These are phyloP conservation scores for Ceratina japonica DNA, from an alignment of 1,140 invertebrate genomes.

Conservation along the genomic window DNA sequence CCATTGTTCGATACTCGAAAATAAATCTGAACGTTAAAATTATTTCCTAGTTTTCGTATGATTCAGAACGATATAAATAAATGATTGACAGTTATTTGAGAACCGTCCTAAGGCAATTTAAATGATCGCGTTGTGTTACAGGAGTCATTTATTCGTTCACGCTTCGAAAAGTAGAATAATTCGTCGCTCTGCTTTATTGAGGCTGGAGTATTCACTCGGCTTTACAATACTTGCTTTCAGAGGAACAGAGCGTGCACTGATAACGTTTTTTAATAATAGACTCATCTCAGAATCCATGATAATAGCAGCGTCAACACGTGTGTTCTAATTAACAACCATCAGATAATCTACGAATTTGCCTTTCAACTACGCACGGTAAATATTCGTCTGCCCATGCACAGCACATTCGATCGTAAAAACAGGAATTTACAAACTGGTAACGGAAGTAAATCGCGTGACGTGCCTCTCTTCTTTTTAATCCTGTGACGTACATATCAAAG, in stretches of 20 bases:
- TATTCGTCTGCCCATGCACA: not conserved
- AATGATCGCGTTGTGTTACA: too few species aligned
- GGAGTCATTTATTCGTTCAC: too few species aligned
- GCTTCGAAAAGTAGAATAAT: too few species aligned
- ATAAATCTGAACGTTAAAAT: not conserved
- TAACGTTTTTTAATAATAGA: not conserved
- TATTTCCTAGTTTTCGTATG: not conserved
- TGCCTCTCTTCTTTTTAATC: not conserved
- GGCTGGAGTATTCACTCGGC: not conserved
- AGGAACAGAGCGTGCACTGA: not conserved
- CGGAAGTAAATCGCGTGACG: not conserved
- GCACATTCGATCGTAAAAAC: not conserved
- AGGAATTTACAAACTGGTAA: not conserved
- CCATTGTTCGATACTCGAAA: not conserved
- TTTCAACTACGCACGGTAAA: not conserved
- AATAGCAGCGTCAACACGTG: not conserved
- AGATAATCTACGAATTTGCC: too few species aligned
- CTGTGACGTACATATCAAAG: not conserved
- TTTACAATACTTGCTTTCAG: not conserved
- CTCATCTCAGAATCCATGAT: not conserved
- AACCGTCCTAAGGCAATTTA: too few species aligned
- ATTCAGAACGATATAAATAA: too few species aligned
- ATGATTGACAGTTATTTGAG: too few species aligned
- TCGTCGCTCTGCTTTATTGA: not conserved
- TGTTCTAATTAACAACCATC: not conserved